Evolutionary conservation across 1,140 invertebrate species (phyloP).

Genomic region (Micrasema longulum): DNA sequence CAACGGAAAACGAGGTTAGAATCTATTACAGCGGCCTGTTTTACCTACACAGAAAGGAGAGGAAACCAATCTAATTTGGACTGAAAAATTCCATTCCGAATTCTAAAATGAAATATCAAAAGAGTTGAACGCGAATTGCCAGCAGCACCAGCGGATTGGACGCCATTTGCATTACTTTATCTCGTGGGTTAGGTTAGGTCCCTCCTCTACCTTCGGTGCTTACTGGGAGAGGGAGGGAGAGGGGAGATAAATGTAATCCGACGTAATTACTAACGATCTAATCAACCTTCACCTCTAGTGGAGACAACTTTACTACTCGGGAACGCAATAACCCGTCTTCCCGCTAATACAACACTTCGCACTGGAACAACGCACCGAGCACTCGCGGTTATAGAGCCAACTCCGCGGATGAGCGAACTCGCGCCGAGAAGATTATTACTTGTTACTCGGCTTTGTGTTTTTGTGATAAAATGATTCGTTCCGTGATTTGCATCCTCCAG

Average conservation of each 20-base stretch:
- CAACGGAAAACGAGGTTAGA: conserved; percentile 54
- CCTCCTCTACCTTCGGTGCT: no score
- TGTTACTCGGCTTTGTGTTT: conserved; percentile 23
- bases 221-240: no score
- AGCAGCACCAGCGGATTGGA: neutral
- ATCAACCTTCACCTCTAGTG: no score
- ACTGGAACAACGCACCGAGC: no score
- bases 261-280: no score
- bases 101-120: conserved; percentile 43
- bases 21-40: conserved; percentile 54
- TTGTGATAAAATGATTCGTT: neutral
- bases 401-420: neutral
- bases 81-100: conserved; percentile 40
- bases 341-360: no score
- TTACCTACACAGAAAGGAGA: conserved; percentile 32
- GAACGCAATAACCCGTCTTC: no score
- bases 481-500: conserved; percentile 26
- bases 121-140: conserved; percentile 27
- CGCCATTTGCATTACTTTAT: conserved; percentile 9
- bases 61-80: conserved; percentile 37
- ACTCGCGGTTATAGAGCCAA: no score
- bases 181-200: neutral
- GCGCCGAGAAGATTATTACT: conserved; percentile 26
- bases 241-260: no score
- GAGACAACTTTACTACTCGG: no score